Conservation (phyloP, 2,113 vertebrate genomes). For the Neogobius melanostomus region DNA sequence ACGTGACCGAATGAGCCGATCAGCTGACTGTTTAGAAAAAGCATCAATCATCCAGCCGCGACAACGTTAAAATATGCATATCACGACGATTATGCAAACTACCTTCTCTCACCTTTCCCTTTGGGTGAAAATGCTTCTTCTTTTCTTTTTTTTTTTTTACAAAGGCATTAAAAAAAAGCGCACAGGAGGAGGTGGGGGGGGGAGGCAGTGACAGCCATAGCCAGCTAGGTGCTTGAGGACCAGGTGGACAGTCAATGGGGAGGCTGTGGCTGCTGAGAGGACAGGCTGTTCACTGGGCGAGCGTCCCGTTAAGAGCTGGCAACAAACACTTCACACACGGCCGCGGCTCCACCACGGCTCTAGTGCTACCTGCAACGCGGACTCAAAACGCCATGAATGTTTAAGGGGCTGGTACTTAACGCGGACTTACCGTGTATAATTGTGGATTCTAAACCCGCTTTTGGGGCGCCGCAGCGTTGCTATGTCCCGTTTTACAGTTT, state of each 20-base stretch:
- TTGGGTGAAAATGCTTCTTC: background rate
- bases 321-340: conserved; percentile 45
- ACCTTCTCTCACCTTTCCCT: conserved; percentile 1
- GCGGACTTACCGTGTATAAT: no score
- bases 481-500: no score
- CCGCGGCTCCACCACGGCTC: conserved; percentile 40
- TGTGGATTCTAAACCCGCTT: no score
- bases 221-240: conserved; percentile 66
- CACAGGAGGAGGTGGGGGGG: conserved; percentile 24
- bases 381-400: background rate
- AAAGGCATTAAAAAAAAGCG: background rate
- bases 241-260: conserved; percentile 71
- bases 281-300: conserved; percentile 68
- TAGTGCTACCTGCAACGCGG: conserved; percentile 40
- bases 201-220: conserved; percentile 28
- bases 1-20: conserved; percentile 1
- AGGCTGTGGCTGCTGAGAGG: conserved; percentile 60
- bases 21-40: conserved; percentile 20
- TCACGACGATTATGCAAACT: background rate
- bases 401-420: background rate
- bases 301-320: conserved; percentile 64
- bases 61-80: background rate
- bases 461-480: no score
- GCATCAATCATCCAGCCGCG: background rate
- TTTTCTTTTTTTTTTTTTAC: no score